Conservation (phyloP, 2,888 invertebrate species). For the Ctena decussata region DNA sequence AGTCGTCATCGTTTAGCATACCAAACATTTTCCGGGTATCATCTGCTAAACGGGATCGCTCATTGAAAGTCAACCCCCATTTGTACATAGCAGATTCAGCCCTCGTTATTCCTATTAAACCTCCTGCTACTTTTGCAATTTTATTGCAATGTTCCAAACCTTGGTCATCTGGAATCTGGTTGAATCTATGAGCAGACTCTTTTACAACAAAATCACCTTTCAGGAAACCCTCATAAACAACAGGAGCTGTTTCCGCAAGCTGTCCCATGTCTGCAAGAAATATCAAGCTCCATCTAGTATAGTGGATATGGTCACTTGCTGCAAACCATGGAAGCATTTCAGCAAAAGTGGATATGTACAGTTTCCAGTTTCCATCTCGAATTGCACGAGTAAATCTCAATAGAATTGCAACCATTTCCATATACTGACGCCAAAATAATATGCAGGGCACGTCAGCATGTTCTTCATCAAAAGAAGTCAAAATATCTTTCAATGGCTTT, state of each 20-base stretch:
- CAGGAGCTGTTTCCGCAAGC: background rate
- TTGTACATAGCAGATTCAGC: conserved; percentile 6
- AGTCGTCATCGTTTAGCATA: background rate
- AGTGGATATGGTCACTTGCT: conserved; percentile 3
- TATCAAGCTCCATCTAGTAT: conserved; percentile 18
- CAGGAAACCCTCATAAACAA: background rate
- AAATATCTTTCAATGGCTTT: too few relatives aligned
- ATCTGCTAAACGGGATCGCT: background rate
- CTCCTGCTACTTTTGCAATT: background rate
- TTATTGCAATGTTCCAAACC: conserved; percentile 21
- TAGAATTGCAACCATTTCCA: background rate
- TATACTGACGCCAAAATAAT: background rate
- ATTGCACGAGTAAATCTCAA: conserved; percentile 11
- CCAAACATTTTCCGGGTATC: background rate
- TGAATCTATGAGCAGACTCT: background rate
- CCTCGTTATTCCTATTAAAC: background rate
- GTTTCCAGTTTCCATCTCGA: conserved; percentile 27
- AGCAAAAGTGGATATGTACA: background rate
- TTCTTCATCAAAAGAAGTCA: too few relatives aligned
- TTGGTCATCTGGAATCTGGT: background rate
- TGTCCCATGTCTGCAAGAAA: conserved; percentile 32
- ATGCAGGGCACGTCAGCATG: background rate
- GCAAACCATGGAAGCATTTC: conserved; percentile 28
- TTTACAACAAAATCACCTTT: conserved; percentile 35
- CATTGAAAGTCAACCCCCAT: conserved; percentile 20